Base-by-base conservation (phyloP, 1,140 invertebrate species). In the Dufourea novaeangliae region DNA sequence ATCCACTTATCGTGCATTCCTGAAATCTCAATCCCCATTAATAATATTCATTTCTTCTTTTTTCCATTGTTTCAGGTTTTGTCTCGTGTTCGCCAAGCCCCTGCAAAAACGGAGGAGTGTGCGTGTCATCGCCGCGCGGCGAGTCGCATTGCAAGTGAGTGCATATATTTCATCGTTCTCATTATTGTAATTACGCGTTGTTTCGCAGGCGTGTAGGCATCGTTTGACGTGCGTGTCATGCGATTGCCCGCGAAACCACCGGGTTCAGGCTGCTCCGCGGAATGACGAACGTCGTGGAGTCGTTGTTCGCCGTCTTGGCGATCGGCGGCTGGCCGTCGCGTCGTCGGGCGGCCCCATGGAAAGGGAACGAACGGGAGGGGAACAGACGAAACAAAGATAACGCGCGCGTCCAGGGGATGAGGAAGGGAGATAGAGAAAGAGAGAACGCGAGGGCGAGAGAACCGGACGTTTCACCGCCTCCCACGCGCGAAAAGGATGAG, bases 121-220 rank as follows among this genome's bases (percentile, higher is more conserved):
- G 97, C 89, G 89, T 96, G 34, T 95, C 96, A 14, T 93, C 95
- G 73, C 93, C 94, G 39, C 93, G 94, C 76, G 95, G 95, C 77
- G 95, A 97, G 90, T 95, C 95, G 37, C 95, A 95, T 90, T 97
- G 97, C 97, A 96, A 97, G 97, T 97, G 94, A 97, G 96, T 97
- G 87, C 27, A 52, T 41, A 44, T 10, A 29, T 54, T 56, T 54
- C 54, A 29, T 69, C 66, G 44, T 34, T 79, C 22, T 41, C 10
- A 41, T 73, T 78, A 73, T 68, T 56, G 50, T 52, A 74, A 82
- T 83, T 74, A 59, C 32, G 54, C 64, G 56, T 57, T 56, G 41
- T 61, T 27, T 64, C 54, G 22, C 44, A 27, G 39, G 32, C 25
- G 17, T 32, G 34, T 54, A 52, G 46, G 11, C n/a, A 39, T 68